A percentile compares a stretch with the other conserved stretches of the same genome.
These are phyloP conservation scores for Polyodon spathula DNA, from an alignment of 2,113 vertebrate species.

Conservation along the genomic window DNA sequence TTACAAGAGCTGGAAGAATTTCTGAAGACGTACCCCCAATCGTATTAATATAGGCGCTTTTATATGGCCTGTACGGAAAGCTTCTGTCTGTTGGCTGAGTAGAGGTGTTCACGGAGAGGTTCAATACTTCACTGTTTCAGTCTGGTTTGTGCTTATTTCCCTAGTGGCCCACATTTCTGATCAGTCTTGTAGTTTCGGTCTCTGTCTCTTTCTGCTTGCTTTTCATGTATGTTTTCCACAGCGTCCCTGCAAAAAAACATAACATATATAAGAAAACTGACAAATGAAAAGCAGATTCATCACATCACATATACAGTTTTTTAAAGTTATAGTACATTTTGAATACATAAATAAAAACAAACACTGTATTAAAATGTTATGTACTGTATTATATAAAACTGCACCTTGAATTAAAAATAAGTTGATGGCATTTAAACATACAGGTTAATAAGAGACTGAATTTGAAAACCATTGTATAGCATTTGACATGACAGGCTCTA, in stretches of 20 bases:
- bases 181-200: slow-evolving; percentile 35
- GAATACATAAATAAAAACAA: too few relatives aligned
- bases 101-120: slow-evolving; percentile 18
- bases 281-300: too few relatives aligned
- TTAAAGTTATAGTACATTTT: too few relatives aligned
- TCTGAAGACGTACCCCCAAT: slow-evolving; percentile 32
- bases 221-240: slow-evolving; percentile 35
- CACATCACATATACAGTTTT: too few relatives aligned
- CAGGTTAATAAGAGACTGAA: too few relatives aligned
- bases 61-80: too few relatives aligned
- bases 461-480: too few relatives aligned
- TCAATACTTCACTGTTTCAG: slow-evolving; percentile 30
- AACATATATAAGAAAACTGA: slow-evolving; percentile 23
- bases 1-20: slow-evolving; percentile 22
- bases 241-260: slow-evolving; percentile 39
- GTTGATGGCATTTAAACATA: too few relatives aligned
- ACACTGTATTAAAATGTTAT: too few relatives aligned
- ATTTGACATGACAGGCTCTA: too few relatives aligned
- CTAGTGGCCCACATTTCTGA: slow-evolving; percentile 37
- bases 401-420: too few relatives aligned
- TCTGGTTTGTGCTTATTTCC: slow-evolving; percentile 54
- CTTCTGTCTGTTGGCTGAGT: slow-evolving; percentile 22
- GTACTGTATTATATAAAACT: too few relatives aligned
- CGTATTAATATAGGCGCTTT: slow-evolving; percentile 19
- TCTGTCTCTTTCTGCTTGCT: slow-evolving; percentile 30